A percentile compares a stretch with the other conserved stretches of the same genome.
Conservation (phyloP, 1,140 invertebrate genomes). For the Drosophila aff. region DNA sequence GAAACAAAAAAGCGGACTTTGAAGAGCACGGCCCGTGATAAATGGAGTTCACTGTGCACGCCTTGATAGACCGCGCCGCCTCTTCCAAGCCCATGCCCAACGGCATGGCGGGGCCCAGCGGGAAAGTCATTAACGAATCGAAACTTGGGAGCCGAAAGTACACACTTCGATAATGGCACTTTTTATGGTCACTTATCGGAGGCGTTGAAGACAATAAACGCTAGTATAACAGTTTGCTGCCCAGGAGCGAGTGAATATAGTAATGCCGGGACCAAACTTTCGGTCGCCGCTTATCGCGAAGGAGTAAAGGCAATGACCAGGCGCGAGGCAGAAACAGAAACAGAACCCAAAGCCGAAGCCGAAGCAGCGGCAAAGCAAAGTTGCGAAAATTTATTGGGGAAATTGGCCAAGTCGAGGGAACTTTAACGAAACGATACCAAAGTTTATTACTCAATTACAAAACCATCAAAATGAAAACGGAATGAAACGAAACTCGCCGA, state of each 20-base stretch:
- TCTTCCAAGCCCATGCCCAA: background rate
- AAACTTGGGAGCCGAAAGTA: constrained; percentile 21
- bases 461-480: constrained; percentile 79
- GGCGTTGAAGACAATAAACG: constrained; percentile 60
- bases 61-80: background rate
- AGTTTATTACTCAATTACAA: constrained; percentile 85
- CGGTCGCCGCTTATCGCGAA: constrained; percentile 46
- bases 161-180: constrained; percentile 53
- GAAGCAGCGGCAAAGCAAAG: constrained; percentile 34
- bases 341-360: constrained; percentile 5
- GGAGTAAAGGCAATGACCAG: constrained; percentile 11
- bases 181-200: constrained; percentile 67
- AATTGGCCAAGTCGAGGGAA: constrained; percentile 52
- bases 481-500: constrained; percentile 57
- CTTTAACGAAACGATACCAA: constrained; percentile 70
- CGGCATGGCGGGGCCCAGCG: background rate
- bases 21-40: constrained; percentile 16
- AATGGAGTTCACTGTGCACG: constrained; percentile 29
- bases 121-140: constrained; percentile 59
- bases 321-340: background rate
- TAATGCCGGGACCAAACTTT: constrained; percentile 22
- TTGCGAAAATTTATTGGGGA: constrained; percentile 69
- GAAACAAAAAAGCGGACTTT: constrained; percentile 23
- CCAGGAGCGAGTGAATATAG: constrained; percentile 31
- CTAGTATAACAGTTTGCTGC: constrained; percentile 26